Percentiles rank a stretch among this genome's conserved stretches.
phyloP scores from a whole-genome alignment of 2,797 vertebrate species.

The Gymnopithys bicolor region DNA sequence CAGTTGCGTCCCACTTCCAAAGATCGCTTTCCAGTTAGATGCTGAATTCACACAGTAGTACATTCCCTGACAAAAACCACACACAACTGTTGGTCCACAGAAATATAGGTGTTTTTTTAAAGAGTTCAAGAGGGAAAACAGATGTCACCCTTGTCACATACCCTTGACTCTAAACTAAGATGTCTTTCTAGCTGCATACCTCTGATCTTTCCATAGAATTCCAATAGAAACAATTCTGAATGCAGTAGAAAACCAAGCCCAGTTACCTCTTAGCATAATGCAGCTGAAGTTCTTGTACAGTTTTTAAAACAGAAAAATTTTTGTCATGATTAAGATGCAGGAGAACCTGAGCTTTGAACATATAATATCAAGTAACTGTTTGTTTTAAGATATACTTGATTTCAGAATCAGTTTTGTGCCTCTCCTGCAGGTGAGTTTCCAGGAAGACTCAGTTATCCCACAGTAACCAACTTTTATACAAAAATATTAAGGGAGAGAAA shows the following conservation, averaged over 20 bases:
- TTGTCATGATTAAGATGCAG: neutral
- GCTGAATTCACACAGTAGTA: neutral
- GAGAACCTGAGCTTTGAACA: neutral
- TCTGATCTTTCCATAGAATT: neutral
- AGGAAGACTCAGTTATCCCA: neutral
- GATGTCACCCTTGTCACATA: neutral
- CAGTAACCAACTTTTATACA: neutral
- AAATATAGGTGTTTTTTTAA: neutral
- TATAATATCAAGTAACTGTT: rapidly evolving
- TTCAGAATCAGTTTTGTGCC: neutral
- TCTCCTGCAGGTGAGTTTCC: neutral
- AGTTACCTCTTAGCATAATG: rapidly evolving
- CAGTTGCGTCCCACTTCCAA: slow-evolving; percentile 15
- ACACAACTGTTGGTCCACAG: neutral
- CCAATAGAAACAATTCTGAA: neutral
- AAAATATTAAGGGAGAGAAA: neutral
- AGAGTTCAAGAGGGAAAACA: neutral
- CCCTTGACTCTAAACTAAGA: neutral
- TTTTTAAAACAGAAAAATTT: neutral
- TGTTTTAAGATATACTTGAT: neutral
- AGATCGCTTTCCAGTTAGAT: neutral
- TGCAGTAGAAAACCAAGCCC: neutral
- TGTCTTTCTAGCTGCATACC: neutral
- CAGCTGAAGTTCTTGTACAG: neutral
- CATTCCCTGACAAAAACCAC: neutral